These are phyloP conservation scores for Drosophila nr. fundita DNA, from an alignment of 2,888 invertebrate genomes.

Conservation along the genomic window DNA sequence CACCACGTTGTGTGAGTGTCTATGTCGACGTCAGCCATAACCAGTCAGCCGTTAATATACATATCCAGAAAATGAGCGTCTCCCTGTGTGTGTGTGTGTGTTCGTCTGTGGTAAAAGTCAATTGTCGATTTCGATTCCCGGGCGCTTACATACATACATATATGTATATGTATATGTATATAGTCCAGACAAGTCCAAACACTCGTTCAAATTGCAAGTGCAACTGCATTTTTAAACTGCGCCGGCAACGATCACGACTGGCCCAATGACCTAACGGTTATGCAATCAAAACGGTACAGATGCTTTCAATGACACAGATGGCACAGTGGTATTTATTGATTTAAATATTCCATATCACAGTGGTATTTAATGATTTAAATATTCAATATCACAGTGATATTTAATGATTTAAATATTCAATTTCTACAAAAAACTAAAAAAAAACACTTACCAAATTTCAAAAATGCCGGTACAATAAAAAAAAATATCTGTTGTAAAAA, in stretches of 20 bases:
- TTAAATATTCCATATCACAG: conserved; percentile 15
- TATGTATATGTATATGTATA: neutral
- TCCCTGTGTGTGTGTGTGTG: conserved; percentile 13
- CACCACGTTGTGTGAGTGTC: conserved; percentile 68
- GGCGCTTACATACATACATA: conserved; percentile 1
- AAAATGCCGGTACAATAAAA: no score
- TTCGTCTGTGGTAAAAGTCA: conserved; percentile 62
- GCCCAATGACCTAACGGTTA: conserved; percentile 29
- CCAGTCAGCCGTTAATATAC: conserved; percentile 14
- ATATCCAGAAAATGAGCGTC: conserved; percentile 14
- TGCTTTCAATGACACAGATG: conserved; percentile 22
- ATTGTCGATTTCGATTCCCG: conserved; percentile 50
- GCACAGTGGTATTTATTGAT: conserved; percentile 38
- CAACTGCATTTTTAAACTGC: conserved; percentile 54
- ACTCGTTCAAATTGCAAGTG: conserved; percentile 65
- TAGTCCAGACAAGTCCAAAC: conserved; percentile 23
- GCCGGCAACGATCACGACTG: conserved; percentile 28
- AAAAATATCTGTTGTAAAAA: neutral
- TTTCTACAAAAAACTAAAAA: no score
- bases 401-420: neutral
- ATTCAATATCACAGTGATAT: conserved; percentile 34
- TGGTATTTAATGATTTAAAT: conserved; percentile 14
- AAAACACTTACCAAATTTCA: neutral
- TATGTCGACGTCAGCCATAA: conserved; percentile 49
- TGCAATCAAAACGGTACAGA: conserved; percentile 41